Evolutionary conservation across 2,797 vertebrate species (phyloP).

Genomic region (Mus caroli): DNA sequence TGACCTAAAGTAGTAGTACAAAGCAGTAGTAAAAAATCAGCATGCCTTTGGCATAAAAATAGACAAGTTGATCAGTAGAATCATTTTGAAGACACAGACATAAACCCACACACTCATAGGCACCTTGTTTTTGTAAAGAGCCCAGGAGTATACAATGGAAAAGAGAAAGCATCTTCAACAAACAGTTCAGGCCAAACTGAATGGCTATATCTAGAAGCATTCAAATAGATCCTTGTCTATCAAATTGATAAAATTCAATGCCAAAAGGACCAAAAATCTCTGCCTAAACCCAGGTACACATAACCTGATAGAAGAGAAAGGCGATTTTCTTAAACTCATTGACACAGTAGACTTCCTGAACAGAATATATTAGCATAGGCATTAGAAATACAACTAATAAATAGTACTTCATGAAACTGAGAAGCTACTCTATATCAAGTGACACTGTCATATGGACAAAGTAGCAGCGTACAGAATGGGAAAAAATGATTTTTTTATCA

Average conservation of each 20-base stretch:
- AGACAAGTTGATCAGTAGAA: not conserved
- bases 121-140: not conserved
- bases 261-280: not conserved
- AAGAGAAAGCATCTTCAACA: not conserved
- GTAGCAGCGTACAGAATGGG: not conserved
- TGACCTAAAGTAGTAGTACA: not conserved
- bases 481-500: not conserved
- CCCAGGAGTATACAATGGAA: not conserved
- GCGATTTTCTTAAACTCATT: not conserved
- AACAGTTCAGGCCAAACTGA: not conserved
- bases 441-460: not conserved
- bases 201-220: not conserved
- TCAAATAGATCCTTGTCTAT: not conserved
- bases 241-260: not conserved
- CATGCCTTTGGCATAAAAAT: not conserved
- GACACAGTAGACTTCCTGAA: not conserved
- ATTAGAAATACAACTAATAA: not conserved
- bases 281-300: not conserved
- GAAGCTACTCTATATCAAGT: not conserved
- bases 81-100: not conserved
- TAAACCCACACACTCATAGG: not conserved
- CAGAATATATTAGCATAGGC: not conserved
- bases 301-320: not conserved
- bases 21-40: not conserved
- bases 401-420: not conserved